Conservation (phyloP, 2,113 vertebrate genomes). For the Rhabdornis inornatus region DNA sequence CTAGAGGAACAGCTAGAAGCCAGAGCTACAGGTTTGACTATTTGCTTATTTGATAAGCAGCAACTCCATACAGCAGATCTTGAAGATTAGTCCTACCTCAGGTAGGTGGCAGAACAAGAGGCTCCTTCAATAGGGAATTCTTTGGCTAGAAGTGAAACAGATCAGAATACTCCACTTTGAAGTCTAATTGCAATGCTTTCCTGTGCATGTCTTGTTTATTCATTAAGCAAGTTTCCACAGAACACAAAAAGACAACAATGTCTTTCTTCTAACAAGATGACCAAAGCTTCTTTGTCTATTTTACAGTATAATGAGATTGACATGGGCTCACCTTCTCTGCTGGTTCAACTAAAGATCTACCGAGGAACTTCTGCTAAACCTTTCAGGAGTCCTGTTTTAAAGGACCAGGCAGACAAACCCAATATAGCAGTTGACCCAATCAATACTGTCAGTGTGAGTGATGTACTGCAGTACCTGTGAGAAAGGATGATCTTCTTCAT, state of each 20-base stretch:
- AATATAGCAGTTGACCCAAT: not conserved
- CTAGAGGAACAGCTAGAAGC: conserved; percentile 39
- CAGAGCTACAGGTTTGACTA: conserved; percentile 19
- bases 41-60: conserved; percentile 2
- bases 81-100: conserved; percentile 33
- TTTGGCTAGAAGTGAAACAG: conserved; percentile 52
- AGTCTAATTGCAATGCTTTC: not conserved
- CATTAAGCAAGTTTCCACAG: not conserved
- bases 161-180: conserved; percentile 28
- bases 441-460: not conserved
- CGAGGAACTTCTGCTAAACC: not conserved
- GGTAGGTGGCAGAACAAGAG: conserved; percentile 34
- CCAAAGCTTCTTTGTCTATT: not conserved
- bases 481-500: conserved; percentile 99
- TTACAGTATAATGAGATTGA: not conserved
- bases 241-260: not conserved
- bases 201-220: not conserved
- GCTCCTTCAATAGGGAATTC: conserved; percentile 38
- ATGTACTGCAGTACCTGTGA: conserved; percentile 81
- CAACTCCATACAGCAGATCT: not conserved
- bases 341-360: not conserved
- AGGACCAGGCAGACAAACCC: not conserved
- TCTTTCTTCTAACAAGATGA: not conserved
- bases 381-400: not conserved
- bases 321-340: not conserved